phyloP scores from a whole-genome alignment of 2,113 vertebrate species.

The Elephantulus edwardii region DNA sequence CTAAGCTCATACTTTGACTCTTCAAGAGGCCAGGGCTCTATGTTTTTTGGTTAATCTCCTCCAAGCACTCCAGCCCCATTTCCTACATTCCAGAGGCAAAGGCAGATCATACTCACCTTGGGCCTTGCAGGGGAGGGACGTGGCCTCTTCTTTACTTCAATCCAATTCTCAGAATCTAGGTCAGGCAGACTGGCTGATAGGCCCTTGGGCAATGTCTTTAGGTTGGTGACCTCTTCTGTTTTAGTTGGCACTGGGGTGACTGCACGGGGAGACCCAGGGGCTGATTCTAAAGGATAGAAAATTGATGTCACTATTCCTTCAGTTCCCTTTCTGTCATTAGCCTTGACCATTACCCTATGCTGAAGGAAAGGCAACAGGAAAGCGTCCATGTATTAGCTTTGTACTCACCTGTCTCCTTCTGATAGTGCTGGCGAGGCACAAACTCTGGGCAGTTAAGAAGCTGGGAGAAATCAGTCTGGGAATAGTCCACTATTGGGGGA shows the following conservation, averaged over 20 bases:
- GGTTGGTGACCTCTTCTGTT: slow-evolving; percentile 91
- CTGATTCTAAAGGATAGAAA: slow-evolving; percentile 79
- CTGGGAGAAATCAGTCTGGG: slow-evolving; percentile 95
- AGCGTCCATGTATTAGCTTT: neutral
- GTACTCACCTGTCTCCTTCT: slow-evolving; percentile 89
- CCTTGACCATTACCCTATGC: neutral
- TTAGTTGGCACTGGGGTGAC: slow-evolving; percentile 87
- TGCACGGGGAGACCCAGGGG: slow-evolving; percentile 88
- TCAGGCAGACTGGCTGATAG: slow-evolving; percentile 96
- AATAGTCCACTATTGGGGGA: slow-evolving; percentile 88
- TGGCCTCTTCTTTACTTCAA: slow-evolving; percentile 98
- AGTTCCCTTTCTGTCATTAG: neutral
- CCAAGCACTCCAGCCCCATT: fast-evolving
- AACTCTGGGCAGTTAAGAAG: slow-evolving; percentile 98
- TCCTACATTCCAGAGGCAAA: neutral
- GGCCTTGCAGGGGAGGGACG: slow-evolving; percentile 92
- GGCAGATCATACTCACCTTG: slow-evolving; percentile 85
- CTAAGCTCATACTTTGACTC: neutral
- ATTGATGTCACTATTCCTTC: neutral
- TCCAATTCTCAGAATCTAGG: slow-evolving; percentile 97
- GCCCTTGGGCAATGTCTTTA: slow-evolving; percentile 98
- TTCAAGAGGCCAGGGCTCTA: neutral
- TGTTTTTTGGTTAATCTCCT: neutral
- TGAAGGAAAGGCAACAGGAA: neutral
- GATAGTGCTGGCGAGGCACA: slow-evolving; percentile 91